These are phyloP conservation scores for Pseudomyrmex sp. DNA, from an alignment of 1,140 invertebrate species.

Conservation along the genomic window DNA sequence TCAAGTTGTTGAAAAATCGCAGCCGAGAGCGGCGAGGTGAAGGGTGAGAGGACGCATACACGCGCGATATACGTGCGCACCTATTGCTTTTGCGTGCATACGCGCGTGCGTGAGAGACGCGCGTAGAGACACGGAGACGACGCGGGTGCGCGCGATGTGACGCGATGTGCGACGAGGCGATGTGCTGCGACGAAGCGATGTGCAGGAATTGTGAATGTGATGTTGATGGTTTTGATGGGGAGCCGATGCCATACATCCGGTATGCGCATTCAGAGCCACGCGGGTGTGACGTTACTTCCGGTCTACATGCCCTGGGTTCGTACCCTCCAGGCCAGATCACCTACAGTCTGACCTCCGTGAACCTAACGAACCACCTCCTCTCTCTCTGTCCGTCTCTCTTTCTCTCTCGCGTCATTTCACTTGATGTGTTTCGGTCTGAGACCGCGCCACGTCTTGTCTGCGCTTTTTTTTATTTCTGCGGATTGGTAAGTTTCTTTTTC, in stretches of 20 bases:
- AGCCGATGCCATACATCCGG: conserved; percentile 86
- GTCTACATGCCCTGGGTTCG: conserved; percentile 82
- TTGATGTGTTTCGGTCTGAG: conserved; percentile 26
- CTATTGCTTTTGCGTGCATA: conserved; percentile 21
- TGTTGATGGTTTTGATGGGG: conserved; percentile 84
- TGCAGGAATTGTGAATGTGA: conserved; percentile 81
- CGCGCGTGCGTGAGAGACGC: conserved; percentile 10
- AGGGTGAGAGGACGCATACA: background rate
- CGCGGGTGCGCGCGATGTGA: conserved; percentile 72
- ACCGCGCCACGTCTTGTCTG: conserved; percentile 1
- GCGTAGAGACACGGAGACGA: conserved; percentile 34
- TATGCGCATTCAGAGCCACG: conserved; percentile 86
- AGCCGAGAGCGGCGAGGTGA: background rate
- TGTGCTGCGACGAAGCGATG: conserved; percentile 78
- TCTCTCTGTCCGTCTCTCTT: conserved; percentile 53
- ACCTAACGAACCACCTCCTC: conserved; percentile 68
- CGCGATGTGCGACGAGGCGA: conserved; percentile 77
- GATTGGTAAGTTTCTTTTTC: too few species aligned
- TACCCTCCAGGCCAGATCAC: conserved; percentile 79
- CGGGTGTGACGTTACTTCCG: conserved; percentile 86
- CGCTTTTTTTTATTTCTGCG: background rate
- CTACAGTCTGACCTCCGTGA: conserved; percentile 75
- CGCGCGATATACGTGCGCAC: background rate
- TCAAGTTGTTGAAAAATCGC: conserved; percentile 52
- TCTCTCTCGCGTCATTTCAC: conserved; percentile 49